Percentiles rank a stretch among this genome's conserved stretches.
Evolutionary conservation across 2,113 vertebrate genomes (phyloP).

Genomic region (Pituophis catenifer): DNA sequence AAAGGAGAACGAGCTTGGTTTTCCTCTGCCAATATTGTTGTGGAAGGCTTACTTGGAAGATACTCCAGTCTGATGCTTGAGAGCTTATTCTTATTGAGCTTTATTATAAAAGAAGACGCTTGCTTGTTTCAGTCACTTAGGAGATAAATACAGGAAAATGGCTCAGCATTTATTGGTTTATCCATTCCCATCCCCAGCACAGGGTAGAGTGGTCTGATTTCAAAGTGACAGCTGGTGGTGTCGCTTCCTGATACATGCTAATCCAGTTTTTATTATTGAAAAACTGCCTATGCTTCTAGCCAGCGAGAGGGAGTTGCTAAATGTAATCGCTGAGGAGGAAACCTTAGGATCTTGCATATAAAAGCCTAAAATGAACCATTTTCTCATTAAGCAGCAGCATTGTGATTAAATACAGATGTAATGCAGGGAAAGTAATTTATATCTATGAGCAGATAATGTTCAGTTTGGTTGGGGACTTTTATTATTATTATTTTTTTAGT

Average conservation of each 20-base stretch:
- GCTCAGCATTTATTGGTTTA: conserved; percentile 84
- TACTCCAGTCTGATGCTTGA: conserved; percentile 39
- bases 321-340: conserved; percentile 73
- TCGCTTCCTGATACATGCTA: conserved; percentile 93
- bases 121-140: conserved; percentile 65
- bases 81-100: conserved; percentile 51
- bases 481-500: neutral
- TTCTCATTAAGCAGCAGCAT: conserved; percentile 68
- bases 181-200: conserved; percentile 82
- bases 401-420: conserved; percentile 69
- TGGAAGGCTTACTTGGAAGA: conserved; percentile 42
- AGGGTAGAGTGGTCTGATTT: conserved; percentile 87
- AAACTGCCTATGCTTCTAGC: conserved; percentile 86
- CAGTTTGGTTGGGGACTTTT: neutral
- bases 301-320: conserved; percentile 82
- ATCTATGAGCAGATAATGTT: conserved; percentile 48
- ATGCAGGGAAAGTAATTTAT: conserved; percentile 60
- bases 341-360: conserved; percentile 71
- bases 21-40: conserved; percentile 29
- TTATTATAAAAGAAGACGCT: conserved; percentile 65
- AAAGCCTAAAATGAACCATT: conserved; percentile 71
- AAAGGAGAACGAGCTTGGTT: neutral
- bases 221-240: conserved; percentile 96
- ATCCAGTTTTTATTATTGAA: conserved; percentile 99
- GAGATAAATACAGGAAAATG: conserved; percentile 74